Evolutionary conservation across 2,797 vertebrate species (phyloP).

Genomic region (Microchirus variegatus): DNA sequence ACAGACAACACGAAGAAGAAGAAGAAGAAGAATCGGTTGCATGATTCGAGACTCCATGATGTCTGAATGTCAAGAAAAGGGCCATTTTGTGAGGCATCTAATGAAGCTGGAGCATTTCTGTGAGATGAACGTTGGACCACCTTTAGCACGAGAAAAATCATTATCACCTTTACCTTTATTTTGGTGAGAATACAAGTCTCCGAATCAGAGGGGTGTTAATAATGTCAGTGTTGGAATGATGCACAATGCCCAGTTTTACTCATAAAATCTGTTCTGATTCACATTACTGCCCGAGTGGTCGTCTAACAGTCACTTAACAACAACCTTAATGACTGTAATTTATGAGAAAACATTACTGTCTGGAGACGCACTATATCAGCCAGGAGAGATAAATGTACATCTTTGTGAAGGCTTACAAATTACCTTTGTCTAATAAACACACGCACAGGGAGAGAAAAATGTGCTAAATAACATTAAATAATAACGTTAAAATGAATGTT

Average conservation of each 20-base stretch:
- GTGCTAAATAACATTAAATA: not conserved
- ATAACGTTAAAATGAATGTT: conserved; percentile 5
- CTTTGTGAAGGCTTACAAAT: conserved; percentile 9
- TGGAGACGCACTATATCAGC: conserved; percentile 32
- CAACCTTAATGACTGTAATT: conserved; percentile 50
- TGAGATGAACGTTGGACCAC: conserved; percentile 54
- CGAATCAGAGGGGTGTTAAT: conserved; percentile 24
- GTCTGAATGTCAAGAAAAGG: conserved; percentile 63
- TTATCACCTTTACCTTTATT: conserved; percentile 33
- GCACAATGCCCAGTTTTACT: conserved; percentile 23
- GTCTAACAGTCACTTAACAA: conserved; percentile 39
- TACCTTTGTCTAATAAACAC: conserved; percentile 7
- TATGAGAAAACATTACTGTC: conserved; percentile 44
- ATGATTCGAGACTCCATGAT: conserved; percentile 61
- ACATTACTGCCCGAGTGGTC: conserved; percentile 33
- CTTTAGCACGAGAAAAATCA: conserved; percentile 23
- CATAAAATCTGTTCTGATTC: conserved; percentile 39
- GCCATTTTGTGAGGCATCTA: conserved; percentile 68
- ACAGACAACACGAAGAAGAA: conserved; percentile 16
- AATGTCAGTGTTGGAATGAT: conserved; percentile 24
- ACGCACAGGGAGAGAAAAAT: conserved; percentile 2
- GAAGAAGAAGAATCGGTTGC: conserved; percentile 20
- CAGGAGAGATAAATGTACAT: conserved; percentile 39
- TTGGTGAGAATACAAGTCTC: conserved; percentile 7
- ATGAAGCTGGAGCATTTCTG: conserved; percentile 49